A percentile compares a stretch with the other conserved stretches of the same genome.
Conservation (phyloP, 2,797 vertebrate genomes). For the Sebastes iracundus region DNA sequence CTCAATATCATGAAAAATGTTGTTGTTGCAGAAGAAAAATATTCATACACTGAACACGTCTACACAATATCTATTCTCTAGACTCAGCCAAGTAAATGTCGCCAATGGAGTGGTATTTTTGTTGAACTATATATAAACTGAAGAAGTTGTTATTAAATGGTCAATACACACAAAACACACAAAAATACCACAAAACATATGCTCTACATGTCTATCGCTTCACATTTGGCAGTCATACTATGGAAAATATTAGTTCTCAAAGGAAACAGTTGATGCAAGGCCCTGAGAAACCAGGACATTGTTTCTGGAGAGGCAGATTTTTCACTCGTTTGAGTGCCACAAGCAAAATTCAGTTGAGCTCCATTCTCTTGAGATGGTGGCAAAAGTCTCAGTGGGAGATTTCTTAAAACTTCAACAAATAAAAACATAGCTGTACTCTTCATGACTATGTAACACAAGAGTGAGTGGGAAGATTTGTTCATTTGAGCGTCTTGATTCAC, state of each 20-base stretch:
- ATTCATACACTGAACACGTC: background rate
- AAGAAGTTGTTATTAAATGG: background rate
- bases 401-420: background rate
- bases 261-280: background rate
- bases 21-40: background rate
- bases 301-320: background rate
- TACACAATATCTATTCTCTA: background rate
- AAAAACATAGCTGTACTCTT: background rate
- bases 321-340: background rate
- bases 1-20: background rate
- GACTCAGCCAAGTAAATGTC: background rate
- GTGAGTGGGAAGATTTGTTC: background rate
- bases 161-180: background rate
- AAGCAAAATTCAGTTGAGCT: background rate
- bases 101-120: background rate
- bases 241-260: background rate
- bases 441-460: background rate
- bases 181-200: background rate
- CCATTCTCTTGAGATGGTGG: background rate
- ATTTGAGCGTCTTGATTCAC: background rate
- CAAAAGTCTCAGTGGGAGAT: background rate
- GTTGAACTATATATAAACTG: background rate
- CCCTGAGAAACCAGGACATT: background rate
- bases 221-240: background rate
- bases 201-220: background rate